Base-by-base conservation (phyloP, 2,888 invertebrate species). In the Aleiodes testaceus region DNA sequence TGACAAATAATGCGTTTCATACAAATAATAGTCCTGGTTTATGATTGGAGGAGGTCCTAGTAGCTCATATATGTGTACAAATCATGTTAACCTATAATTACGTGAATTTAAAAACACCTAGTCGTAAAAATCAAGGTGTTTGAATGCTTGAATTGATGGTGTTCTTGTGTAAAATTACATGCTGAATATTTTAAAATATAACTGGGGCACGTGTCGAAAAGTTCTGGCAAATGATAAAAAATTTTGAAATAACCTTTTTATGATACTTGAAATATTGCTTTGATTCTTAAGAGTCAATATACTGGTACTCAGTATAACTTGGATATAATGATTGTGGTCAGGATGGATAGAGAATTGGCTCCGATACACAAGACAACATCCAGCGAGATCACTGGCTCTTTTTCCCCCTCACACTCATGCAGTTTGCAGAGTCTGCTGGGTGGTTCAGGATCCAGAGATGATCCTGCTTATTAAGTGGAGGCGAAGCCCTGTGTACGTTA, bases 391-490 rank as follows among this genome's bases (percentile, higher is more conserved):
- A 59, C 18, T 42, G 42, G 7, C 59, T 59, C 59, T 3, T 18
- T 59, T 30, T 14, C 6, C 14, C 49, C 49, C 16, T 11, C 59
- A 59, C 59, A 59, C 36, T 36, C 36, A 36, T 36, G 12, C 42
- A 42, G 59, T 14, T 16, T 59, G 36, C 18, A 16, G 42, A 36
- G 26, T 26, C 65, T 65, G 65, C 84, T 84, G 78, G 84, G 79
- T 82, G 84, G 81, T 84, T 84, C 85, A 81, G 80, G 80, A 80
- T 80, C 75, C 77, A 74, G 77, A 76, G 82, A 82, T 82, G 84
- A 85, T 85, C 84, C 84, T 80, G 85, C 85, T 87, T 86, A 87
- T 86, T 87, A 87, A 86, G 86, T 85, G 85, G 85, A 86, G 85
- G 83, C 84, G 82, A 84, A 80, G 75, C 77, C 53, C 68, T 47